phyloP scores from a whole-genome alignment of 1,140 invertebrate species.

The Pseudomyrmex concolor region DNA sequence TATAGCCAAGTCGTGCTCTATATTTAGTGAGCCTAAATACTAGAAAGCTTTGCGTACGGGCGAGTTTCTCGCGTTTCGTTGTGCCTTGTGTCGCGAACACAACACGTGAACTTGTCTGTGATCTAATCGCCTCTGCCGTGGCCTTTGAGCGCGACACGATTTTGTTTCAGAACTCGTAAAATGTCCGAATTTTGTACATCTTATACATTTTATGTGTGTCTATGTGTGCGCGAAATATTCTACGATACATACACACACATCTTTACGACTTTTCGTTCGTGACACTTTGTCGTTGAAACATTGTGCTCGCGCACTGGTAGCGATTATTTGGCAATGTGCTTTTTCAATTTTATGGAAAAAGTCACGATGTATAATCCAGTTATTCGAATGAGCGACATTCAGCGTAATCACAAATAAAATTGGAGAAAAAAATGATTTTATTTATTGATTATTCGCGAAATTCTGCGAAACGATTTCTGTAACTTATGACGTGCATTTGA shows the following conservation, averaged over 20 bases:
- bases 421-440: not conserved
- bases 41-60: slow-evolving; percentile 68
- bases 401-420: not conserved
- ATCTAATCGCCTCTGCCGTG: slow-evolving; percentile 5
- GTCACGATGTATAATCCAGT: not conserved
- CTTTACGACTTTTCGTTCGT: slow-evolving; percentile 13
- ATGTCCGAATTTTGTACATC: not conserved
- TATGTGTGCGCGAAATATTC: slow-evolving; percentile 23
- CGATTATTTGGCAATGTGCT: slow-evolving; percentile 6
- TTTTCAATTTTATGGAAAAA: not conserved
- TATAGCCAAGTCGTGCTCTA: slow-evolving; percentile 69
- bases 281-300: slow-evolving; percentile 29
- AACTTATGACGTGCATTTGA: slow-evolving; percentile 1
- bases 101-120: slow-evolving; percentile 46
- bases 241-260: not conserved
- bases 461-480: not conserved
- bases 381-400: not conserved
- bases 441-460: not conserved
- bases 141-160: slow-evolving; percentile 14
- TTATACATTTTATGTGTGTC: not conserved
- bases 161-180: not conserved
- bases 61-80: slow-evolving; percentile 44
- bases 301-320: slow-evolving; percentile 1
- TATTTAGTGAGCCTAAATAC: slow-evolving; percentile 76
- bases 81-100: slow-evolving; percentile 40